Conservation (phyloP, 2,797 vertebrate species). For the Trachurus trachurus region DNA sequence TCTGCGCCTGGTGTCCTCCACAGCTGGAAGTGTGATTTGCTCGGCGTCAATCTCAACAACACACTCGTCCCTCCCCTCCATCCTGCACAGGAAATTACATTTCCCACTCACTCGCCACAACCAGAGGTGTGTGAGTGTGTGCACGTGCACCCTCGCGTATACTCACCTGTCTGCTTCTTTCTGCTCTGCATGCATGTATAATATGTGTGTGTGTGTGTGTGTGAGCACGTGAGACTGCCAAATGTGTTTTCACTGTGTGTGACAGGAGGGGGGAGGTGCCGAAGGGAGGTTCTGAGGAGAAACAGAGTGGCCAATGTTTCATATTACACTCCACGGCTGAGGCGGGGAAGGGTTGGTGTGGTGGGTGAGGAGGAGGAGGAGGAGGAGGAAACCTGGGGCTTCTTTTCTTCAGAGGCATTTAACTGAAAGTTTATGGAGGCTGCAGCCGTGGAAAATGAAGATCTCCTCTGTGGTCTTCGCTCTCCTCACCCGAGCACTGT, state of each 20-base stretch:
- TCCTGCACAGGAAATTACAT: conserved; percentile 76
- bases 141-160: conserved; percentile 21
- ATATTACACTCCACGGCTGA: conserved; percentile 79
- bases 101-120: conserved; percentile 65
- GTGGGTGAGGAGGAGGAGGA: neutral
- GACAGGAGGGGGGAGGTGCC: conserved; percentile 55
- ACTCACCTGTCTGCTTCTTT: conserved; percentile 55
- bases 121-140: conserved; percentile 46
- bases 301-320: conserved; percentile 80
- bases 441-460: conserved; percentile 87
- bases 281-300: conserved; percentile 73
- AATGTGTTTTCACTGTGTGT: conserved; percentile 64
- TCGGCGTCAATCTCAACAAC: conserved; percentile 65
- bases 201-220: conserved; percentile 25
- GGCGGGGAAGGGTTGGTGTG: neutral
- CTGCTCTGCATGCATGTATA: neutral
- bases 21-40: conserved; percentile 82
- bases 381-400: conserved; percentile 65
- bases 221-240: conserved; percentile 41
- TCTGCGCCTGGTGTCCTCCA: conserved; percentile 60
- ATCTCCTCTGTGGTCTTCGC: conserved; percentile 82
- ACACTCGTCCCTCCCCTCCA: conserved; percentile 28
- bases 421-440: conserved; percentile 83
- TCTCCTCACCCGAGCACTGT: conserved; percentile 81
- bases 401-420: conserved; percentile 72